phyloP scores from a whole-genome alignment of 2,797 vertebrate genomes.

The Micromesistius poutassou region DNA sequence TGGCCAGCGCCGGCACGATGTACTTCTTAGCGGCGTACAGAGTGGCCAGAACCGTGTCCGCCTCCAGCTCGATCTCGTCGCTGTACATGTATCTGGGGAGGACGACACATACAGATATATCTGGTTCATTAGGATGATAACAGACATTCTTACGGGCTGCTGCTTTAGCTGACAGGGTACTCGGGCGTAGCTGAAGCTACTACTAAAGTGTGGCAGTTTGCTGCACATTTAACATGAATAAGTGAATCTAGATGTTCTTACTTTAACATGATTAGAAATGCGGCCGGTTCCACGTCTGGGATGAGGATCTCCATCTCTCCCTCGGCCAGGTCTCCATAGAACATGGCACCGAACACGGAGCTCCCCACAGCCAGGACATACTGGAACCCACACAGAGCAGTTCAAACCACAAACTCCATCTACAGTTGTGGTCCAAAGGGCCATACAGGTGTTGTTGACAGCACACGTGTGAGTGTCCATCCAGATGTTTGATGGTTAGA shows the following conservation, averaged over 20 bases:
- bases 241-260: conserved; percentile 58
- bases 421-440: background rate
- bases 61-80: conserved; percentile 87
- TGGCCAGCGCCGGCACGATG: conserved; percentile 84
- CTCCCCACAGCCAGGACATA: conserved; percentile 88
- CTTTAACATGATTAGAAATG: conserved; percentile 86
- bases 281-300: conserved; percentile 87
- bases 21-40: conserved; percentile 91
- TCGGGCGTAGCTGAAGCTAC: background rate
- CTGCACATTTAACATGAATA: background rate
- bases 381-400: conserved; percentile 56
- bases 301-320: conserved; percentile 87
- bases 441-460: background rate
- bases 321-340: conserved; percentile 86
- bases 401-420: background rate
- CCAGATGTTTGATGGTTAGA: too few species aligned
- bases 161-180: background rate
- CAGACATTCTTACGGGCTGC: too few species aligned
- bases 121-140: background rate
- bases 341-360: conserved; percentile 90
- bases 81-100: conserved; percentile 83
- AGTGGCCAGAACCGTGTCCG: conserved; percentile 86
- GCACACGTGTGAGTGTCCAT: too few species aligned
- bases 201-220: background rate
- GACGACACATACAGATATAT: background rate